phyloP scores from a whole-genome alignment of 2,888 invertebrate species.

The Callinectes sapidus region DNA sequence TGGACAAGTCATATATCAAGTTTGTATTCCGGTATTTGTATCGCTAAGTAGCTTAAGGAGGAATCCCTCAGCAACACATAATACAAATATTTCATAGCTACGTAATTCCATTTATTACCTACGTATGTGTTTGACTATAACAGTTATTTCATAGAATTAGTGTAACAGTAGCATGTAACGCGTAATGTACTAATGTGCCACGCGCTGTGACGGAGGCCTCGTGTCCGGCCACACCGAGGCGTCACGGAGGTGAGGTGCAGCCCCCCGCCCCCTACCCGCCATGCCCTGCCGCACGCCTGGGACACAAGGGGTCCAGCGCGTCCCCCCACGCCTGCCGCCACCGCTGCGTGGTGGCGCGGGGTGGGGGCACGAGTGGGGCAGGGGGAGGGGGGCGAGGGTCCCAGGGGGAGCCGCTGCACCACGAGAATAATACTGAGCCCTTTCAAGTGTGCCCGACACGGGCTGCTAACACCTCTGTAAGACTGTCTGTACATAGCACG shows the following conservation, averaged over 20 bases:
- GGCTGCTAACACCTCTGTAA: constrained; percentile 28
- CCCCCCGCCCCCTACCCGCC: constrained; percentile 20
- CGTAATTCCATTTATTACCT: background rate
- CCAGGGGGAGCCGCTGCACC: constrained; percentile 25
- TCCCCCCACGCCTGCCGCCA: background rate
- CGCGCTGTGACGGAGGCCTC: background rate
- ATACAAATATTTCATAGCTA: constrained; percentile 40
- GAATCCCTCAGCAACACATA: constrained; percentile 44
- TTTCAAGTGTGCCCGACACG: constrained; percentile 39
- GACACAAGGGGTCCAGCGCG: constrained; percentile 25
- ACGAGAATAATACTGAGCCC: constrained; percentile 50
- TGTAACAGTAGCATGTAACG: constrained; percentile 38
- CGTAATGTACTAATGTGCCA: background rate
- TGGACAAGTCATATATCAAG: constrained; percentile 67
- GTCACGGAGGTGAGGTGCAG: constrained; percentile 29
- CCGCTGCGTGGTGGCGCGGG: background rate
- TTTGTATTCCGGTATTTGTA: constrained; percentile 60
- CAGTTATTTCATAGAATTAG: constrained; percentile 42
- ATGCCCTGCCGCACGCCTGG: background rate
- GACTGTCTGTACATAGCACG: constrained; percentile 49
- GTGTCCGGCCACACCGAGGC: constrained; percentile 4
- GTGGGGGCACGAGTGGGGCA: background rate
- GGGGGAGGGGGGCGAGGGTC: background rate
- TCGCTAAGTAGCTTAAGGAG: constrained; percentile 52
- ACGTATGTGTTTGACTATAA: constrained; percentile 40